Evolutionary conservation across 2,113 vertebrate species (phyloP), one percentile per base, ranked within the genome.

Genomic region (Perca flavescens): DNA sequence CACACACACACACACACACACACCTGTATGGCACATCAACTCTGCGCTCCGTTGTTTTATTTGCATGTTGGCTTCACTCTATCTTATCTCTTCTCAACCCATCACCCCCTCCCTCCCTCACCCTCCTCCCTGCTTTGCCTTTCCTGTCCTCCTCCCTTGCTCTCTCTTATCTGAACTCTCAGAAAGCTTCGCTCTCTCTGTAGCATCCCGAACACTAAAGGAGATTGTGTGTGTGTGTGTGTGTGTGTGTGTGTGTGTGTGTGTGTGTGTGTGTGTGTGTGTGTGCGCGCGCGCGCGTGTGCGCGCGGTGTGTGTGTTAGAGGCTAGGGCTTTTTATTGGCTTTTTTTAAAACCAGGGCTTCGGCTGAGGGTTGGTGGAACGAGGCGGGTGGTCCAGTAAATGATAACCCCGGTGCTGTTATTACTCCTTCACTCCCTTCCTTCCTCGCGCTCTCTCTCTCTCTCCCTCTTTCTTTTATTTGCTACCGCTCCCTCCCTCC

Each of bases 311-410:
- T 67, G 80, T 53, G 84, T 65, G 75, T 80, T 31, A 40, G 76
- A 79, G 40, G 82, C 62, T 50, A 52, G 84, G 76, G 89, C 79
- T 49, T 90, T 92, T 86, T 90, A 90, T 89, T 88, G 90, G 82
- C 84, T 92, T 88, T 91, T 28, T 91, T 90, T 83, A 84, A 85
- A 91, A 83, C 77, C 71, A 22, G 73, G 56, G 83, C 79, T 90
- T 87, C 65, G 54, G 84, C 87, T 77, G 80, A 86, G 87, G 73
- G 79, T 74, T 74, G 61, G 86, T 58, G 82, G 74, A 86, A 85
- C 88, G 85, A 85, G 77, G 87, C 67, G 83, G 80, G 87, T 73
- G 88, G 89, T 91, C 91, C 89, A 66, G 83, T 92, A 91, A 94
- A 93, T 86, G 86, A 92, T 93, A 92, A 92, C 92, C 83, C 80